Conservation (phyloP, 2,797 vertebrate species). For the Phalloptychus januarius region DNA sequence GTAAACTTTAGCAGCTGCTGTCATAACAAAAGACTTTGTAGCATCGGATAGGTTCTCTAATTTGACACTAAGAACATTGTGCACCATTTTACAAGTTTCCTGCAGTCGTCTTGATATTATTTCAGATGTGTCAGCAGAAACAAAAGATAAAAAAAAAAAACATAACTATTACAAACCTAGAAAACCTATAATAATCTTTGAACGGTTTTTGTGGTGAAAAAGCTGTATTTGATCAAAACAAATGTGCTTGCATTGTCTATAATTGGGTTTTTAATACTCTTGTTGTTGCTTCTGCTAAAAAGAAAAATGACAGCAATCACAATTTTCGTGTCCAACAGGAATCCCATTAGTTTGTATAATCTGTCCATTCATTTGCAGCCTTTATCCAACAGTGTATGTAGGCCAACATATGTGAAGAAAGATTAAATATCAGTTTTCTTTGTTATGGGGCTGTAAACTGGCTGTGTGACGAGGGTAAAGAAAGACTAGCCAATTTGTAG, state of each 20-base stretch:
- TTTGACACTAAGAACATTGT: conserved; percentile 14
- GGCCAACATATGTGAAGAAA: neutral
- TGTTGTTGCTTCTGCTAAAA: neutral
- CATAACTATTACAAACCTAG: neutral
- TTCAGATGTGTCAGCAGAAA: conserved; percentile 1
- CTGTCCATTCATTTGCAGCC: neutral
- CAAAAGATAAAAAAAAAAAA: neutral
- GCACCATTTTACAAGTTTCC: conserved; percentile 28
- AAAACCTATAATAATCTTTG: conserved; percentile 6
- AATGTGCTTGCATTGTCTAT: neutral
- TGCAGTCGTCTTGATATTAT: conserved; percentile 14
- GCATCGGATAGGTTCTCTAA: conserved; percentile 24
- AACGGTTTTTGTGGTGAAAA: neutral
- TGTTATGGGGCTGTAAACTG: conserved; percentile 14
- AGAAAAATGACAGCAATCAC: conserved; percentile 6
- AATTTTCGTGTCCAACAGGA: conserved; percentile 3
- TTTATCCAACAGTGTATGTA: conserved; percentile 11
- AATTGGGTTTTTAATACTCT: conserved; percentile 1
- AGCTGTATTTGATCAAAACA: neutral
- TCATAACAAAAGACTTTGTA: conserved; percentile 25
- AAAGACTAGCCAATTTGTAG: conserved; percentile 20
- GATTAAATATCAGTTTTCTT: conserved; percentile 10
- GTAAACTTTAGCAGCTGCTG: conserved; percentile 4
- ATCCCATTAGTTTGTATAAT: neutral
- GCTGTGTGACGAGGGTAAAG: conserved; percentile 9